phyloP scores from a whole-genome alignment of 2,888 invertebrate genomes.

The Cremastinae sp. region DNA sequence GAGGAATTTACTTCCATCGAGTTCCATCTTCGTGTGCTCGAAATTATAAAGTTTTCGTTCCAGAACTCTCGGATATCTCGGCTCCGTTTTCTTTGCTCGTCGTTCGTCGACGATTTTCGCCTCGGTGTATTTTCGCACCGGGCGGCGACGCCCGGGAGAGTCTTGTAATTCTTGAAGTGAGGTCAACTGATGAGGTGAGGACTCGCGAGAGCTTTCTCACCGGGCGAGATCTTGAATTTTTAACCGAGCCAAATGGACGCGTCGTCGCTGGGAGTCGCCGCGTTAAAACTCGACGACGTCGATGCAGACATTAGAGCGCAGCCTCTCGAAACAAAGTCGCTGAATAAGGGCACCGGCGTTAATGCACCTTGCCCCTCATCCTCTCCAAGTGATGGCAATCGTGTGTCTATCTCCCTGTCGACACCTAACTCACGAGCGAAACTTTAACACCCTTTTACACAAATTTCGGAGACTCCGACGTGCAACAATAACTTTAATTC shows the following conservation, averaged over 20 bases:
- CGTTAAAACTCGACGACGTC: constrained; percentile 30
- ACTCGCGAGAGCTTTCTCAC: constrained; percentile 20
- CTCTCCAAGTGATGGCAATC: neutral
- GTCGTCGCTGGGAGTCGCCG: constrained; percentile 36
- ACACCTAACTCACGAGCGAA: no score
- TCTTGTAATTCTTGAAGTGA: constrained; percentile 53
- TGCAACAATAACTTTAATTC: no score
- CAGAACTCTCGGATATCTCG: neutral
- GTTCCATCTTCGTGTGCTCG: neutral
- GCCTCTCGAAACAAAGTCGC: constrained; percentile 3
- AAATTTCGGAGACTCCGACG: neutral
- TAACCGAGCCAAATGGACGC: constrained; percentile 58
- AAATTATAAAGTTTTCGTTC: no score
- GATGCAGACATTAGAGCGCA: neutral
- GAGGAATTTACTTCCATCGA: no score
- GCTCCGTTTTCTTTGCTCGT: neutral
- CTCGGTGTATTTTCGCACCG: constrained; percentile 1
- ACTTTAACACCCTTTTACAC: neutral
- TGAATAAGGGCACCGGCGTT: constrained; percentile 15
- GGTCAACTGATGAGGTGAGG: constrained; percentile 13
- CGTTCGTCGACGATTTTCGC: no score
- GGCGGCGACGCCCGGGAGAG: neutral
- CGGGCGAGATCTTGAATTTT: constrained; percentile 54
- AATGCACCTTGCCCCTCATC: neutral
- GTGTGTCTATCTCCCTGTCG: no score